These are phyloP conservation scores for Pyrrhosoma nymphula DNA, from an alignment of 2,888 invertebrate species.

Conservation along the genomic window DNA sequence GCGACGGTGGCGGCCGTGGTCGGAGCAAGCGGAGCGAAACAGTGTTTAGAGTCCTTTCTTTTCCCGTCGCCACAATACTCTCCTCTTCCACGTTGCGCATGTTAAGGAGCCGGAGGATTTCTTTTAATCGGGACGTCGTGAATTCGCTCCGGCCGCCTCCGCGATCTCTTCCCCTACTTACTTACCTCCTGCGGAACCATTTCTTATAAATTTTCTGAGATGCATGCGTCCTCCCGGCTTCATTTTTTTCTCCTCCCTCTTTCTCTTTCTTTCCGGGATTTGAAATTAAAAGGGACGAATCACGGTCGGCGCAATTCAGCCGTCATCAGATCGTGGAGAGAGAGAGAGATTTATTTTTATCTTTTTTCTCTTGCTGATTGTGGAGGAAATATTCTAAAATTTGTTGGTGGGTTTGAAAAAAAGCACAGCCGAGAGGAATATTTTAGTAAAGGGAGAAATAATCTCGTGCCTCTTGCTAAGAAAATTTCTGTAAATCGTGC, in stretches of 20 bases:
- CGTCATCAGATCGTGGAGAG: neutral
- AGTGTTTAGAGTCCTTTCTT: neutral
- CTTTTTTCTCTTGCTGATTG: neutral
- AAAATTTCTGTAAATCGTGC: too few species aligned
- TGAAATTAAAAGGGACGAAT: neutral
- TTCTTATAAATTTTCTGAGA: neutral
- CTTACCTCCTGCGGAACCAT: neutral
- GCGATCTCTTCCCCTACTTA: neutral
- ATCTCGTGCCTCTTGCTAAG: too few species aligned
- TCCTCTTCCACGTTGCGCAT: conserved; percentile 2
- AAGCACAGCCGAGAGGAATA: too few species aligned
- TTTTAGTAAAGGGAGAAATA: too few species aligned
- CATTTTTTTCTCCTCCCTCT: too few species aligned
- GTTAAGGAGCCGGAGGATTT: conserved; percentile 8
- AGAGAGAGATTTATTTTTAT: neutral
- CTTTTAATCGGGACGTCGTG: conserved; percentile 5
- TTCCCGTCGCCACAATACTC: neutral
- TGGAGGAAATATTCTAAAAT: neutral
- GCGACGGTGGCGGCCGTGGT: neutral
- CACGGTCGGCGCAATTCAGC: neutral
- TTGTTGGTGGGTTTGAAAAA: too few species aligned
- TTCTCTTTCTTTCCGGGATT: neutral
- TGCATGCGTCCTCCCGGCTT: neutral
- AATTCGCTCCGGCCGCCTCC: neutral
- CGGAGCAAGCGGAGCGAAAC: conserved; percentile 9